Conservation (phyloP, 1,140 invertebrate species). For the Neodiprion fabricii region DNA sequence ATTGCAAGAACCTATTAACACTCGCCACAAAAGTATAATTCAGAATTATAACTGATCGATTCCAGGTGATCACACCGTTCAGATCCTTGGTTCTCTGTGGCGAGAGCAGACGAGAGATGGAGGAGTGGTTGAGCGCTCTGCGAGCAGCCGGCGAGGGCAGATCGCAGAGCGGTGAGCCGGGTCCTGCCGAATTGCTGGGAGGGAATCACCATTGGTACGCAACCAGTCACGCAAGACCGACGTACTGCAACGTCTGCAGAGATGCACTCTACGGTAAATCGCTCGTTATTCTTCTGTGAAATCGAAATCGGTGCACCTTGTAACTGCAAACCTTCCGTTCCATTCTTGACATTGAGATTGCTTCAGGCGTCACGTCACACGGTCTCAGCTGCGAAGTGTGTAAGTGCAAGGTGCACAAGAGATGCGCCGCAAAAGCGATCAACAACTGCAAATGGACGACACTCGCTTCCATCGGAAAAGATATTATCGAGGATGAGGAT, state of each 20-base stretch:
- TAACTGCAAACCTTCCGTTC: background rate
- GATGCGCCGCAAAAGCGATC: constrained; percentile 88
- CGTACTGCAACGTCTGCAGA: constrained; percentile 95
- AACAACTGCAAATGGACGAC: constrained; percentile 98
- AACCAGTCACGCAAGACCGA: constrained; percentile 91
- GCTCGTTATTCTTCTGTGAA: background rate
- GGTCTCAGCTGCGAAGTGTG: constrained; percentile 96
- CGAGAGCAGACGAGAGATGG: constrained; percentile 85
- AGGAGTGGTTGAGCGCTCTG: constrained; percentile 84
- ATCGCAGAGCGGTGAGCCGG: constrained; percentile 66
- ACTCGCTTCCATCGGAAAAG: constrained; percentile 88
- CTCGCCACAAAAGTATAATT: too few relatives aligned
- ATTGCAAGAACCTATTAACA: background rate
- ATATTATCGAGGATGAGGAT: constrained; percentile 92
- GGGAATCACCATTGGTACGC: constrained; percentile 94
- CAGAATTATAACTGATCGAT: too few relatives aligned
- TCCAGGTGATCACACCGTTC: constrained; percentile 85
- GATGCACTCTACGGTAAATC: constrained; percentile 81
- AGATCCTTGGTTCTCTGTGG: constrained; percentile 83
- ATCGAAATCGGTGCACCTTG: background rate
- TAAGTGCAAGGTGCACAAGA: constrained; percentile 96
- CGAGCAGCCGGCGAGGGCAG: constrained; percentile 76
- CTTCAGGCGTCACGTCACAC: constrained; percentile 86
- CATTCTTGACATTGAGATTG: too few relatives aligned
- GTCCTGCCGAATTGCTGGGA: constrained; percentile 77